Base-by-base conservation (phyloP, 2,113 vertebrate species). In the Cynoglossus semilaevis region DNA sequence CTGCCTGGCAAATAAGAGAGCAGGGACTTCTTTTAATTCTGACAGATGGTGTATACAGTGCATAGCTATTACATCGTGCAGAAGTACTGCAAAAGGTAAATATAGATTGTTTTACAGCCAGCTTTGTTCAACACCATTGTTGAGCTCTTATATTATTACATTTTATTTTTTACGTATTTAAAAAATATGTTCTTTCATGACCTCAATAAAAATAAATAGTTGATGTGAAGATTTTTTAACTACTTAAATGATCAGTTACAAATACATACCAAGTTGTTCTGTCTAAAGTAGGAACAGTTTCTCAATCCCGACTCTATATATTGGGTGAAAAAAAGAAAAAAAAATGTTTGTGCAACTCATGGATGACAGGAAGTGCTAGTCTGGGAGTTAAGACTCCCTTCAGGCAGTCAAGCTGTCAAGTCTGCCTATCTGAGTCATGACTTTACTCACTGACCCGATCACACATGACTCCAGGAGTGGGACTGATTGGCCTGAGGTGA, bases 331-430 rank as follows among this genome's bases (percentile, higher is more conserved):
- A 53, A 46, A 35, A 48, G 22, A 35, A 59, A 37, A 51, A 16
- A 64, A 63, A 10, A 40, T 12, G 8, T 38, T 38, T 38, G 37
- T 12, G 22, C 46, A 49, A 58, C 13, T 11, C 18, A 8, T 45
- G 61, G 47, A 60, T 35, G 12, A 13, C 40, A 37, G 13, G 35
- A 43, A 42, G 62, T 29, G 19, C 58, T 52, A 65, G 50, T 53
- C 58, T 54, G 58, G 52, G 51, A 63, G 19, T 63, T 5, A 2
- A 72, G 61, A 38, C 61, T 81, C 63, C 74, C 82, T 69, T 57
- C 54, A 46, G 80, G 82, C 78, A 42, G 45, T 66, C 74, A 72
- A 82, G 78, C 78, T 88, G 86, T 88, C 80, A 74, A 70, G 36
- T 76, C 58, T 70, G 44, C 47, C 40, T 63, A 35, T 43, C 15